Evolutionary conservation across 2,113 vertebrate genomes (phyloP).

Genomic region (Eonycteris spelaea): DNA sequence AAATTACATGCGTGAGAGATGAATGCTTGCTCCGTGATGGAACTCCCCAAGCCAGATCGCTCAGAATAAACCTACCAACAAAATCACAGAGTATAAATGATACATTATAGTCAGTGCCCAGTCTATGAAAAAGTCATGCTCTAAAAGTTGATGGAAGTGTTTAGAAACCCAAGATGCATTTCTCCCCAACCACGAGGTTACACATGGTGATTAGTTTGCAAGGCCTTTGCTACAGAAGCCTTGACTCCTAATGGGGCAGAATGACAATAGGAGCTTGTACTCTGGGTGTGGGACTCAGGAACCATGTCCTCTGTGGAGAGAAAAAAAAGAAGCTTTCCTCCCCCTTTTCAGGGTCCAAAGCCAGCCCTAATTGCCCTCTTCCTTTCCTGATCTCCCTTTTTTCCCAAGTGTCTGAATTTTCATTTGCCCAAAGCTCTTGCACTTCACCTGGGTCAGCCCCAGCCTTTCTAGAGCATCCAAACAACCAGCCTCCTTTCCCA

Average conservation of each 20-base stretch:
- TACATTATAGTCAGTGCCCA: background rate
- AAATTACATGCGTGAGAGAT: conserved; percentile 25
- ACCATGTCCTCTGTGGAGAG: background rate
- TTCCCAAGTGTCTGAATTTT: background rate
- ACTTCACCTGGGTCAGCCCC: background rate
- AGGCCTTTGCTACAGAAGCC: background rate
- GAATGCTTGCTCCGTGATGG: background rate
- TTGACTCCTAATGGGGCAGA: background rate
- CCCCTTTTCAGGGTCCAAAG: background rate
- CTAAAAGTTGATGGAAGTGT: background rate
- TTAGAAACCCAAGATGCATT: background rate
- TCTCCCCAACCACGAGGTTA: background rate
- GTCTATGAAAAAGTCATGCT: background rate
- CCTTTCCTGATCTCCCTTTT: background rate
- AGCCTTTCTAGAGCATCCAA: background rate
- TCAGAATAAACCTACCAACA: conserved; percentile 26
- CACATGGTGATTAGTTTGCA: background rate
- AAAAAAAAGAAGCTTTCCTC: background rate
- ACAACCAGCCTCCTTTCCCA: background rate
- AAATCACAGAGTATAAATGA: background rate
- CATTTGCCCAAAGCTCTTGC: background rate
- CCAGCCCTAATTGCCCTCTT: background rate
- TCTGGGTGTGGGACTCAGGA: background rate
- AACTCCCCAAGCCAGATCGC: background rate
- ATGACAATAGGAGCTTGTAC: background rate